phyloP scores from a whole-genome alignment of 2,797 vertebrate genomes.

The Nyctibius grandis region DNA sequence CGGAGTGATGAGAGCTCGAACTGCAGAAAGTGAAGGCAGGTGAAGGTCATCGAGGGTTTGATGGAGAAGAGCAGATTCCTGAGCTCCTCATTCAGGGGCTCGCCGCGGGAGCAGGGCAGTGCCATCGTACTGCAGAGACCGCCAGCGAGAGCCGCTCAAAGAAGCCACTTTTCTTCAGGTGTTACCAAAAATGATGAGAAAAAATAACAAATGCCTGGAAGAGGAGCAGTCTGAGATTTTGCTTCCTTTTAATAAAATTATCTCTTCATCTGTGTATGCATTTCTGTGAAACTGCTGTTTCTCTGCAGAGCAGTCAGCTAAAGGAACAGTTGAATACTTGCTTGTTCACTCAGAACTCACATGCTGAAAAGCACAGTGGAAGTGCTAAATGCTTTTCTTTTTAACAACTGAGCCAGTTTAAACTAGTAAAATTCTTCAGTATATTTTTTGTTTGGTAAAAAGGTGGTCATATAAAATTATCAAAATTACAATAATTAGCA shows the following conservation, averaged over 20 bases:
- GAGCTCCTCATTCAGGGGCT: background rate
- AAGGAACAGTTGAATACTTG: background rate
- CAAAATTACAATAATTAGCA: constrained; percentile 12
- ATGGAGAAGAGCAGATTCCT: background rate
- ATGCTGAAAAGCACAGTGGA: background rate
- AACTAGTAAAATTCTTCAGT: background rate
- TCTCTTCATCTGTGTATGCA: background rate
- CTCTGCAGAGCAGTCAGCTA: background rate
- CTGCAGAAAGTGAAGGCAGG: background rate
- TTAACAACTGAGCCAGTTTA: background rate
- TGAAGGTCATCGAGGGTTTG: background rate
- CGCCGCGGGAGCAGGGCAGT: background rate
- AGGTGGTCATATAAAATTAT: constrained; percentile 13
- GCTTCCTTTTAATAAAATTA: background rate
- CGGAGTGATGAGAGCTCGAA: background rate
- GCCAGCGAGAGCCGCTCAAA: fast-evolving
- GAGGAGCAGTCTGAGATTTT: background rate
- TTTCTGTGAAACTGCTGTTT: background rate
- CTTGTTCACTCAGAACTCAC: background rate
- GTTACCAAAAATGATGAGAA: background rate
- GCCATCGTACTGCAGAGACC: fast-evolving
- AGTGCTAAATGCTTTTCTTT: background rate
- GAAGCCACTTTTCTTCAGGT: background rate
- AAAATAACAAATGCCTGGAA: background rate
- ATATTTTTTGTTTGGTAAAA: background rate